Conservation (phyloP, 1,140 invertebrate genomes). For the Eulimnadia texana region DNA sequence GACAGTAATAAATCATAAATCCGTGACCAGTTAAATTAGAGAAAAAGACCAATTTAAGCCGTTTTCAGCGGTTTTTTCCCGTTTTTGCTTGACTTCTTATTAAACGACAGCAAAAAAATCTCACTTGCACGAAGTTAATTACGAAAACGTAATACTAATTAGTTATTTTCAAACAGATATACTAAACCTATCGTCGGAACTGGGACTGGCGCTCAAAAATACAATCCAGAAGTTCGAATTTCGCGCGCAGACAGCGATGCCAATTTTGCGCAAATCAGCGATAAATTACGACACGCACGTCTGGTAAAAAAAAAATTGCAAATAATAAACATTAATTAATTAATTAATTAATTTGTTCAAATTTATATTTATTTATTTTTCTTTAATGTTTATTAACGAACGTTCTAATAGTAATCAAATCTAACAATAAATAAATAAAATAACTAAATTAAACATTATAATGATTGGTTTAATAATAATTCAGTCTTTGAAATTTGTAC, state of each 20-base stretch:
- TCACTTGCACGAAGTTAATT: background rate
- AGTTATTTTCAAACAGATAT: conserved; percentile 34
- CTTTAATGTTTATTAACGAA: background rate
- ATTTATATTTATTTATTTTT: background rate
- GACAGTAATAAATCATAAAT: too few relatives aligned
- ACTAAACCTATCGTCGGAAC: conserved; percentile 44
- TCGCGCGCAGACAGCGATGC: conserved; percentile 33
- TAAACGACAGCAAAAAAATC: background rate
- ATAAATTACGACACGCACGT: conserved; percentile 46
- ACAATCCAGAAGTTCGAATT: conserved; percentile 47
- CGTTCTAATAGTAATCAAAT: background rate
- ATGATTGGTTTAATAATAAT: background rate
- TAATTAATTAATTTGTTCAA: background rate
- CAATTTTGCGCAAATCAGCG: conserved; percentile 41
- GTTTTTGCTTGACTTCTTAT: too few relatives aligned
- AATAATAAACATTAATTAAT: background rate
- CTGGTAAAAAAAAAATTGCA: conserved; percentile 31
- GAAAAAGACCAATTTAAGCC: too few relatives aligned
- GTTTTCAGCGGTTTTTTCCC: too few relatives aligned
- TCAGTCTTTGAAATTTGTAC: background rate
- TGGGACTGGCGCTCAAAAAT: conserved; percentile 42
- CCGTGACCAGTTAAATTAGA: too few relatives aligned
- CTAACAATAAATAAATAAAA: background rate
- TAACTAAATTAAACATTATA: background rate
- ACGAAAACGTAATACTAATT: background rate